A percentile compares a stretch with the other conserved stretches of the same genome.
Conservation (phyloP, 1,140 invertebrate genomes). For the Drosophila erecta region DNA sequence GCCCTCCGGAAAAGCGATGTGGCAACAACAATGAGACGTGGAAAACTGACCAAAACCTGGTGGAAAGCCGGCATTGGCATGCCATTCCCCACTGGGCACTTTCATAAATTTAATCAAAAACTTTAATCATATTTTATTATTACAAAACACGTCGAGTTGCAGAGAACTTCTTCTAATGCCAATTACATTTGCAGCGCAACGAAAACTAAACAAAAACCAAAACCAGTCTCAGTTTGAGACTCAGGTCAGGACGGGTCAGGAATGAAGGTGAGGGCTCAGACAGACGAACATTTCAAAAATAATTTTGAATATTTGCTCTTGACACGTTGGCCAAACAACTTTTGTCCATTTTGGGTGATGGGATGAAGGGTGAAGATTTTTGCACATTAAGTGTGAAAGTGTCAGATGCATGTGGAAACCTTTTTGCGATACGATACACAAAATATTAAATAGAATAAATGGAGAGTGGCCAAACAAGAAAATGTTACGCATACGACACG, state of each 20-base stretch:
- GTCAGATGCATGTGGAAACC: conserved; percentile 75
- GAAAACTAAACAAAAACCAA: conserved; percentile 73
- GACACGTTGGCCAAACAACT: conserved; percentile 72
- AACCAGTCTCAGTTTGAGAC: conserved; percentile 21
- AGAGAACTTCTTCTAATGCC: conserved; percentile 75
- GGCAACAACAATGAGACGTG: not conserved
- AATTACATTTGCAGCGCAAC: conserved; percentile 79
- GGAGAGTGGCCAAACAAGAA: conserved; percentile 25
- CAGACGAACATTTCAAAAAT: conserved; percentile 78
- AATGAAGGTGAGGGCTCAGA: conserved; percentile 36
- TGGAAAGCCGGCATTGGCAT: conserved; percentile 16
- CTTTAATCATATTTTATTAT: conserved; percentile 84
- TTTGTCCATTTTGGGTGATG: conserved; percentile 14
- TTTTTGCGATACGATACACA: conserved; percentile 38
- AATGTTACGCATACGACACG: conserved; percentile 71
- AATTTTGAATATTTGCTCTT: conserved; percentile 82
- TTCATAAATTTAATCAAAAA: conserved; percentile 84
- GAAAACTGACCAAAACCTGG: conserved; percentile 30
- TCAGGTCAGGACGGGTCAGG: not conserved
- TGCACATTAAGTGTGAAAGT: conserved; percentile 80
- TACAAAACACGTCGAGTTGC: conserved; percentile 77
- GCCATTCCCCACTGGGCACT: conserved; percentile 55
- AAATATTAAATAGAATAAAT: conserved; percentile 59
- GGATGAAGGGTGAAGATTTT: conserved; percentile 19
- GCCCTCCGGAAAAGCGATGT: conserved; percentile 8